Base-by-base conservation (phyloP, 2,888 invertebrate genomes). In the Eupithecia exiguata region DNA sequence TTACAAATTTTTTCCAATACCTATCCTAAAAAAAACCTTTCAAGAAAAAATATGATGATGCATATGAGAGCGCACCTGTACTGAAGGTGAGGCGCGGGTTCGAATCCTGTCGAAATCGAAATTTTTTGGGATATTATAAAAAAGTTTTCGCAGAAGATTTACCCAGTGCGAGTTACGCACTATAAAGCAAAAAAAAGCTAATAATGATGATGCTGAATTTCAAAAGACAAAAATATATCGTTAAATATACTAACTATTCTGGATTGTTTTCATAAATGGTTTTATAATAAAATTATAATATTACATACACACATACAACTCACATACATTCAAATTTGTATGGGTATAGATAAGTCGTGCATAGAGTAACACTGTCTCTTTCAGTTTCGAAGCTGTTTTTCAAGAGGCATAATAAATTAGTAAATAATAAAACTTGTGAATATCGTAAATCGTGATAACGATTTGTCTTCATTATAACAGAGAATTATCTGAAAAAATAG, bases 311-410 rank as follows among this genome's bases (percentile, higher is more conserved):
- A 5, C 21, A 21, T 18, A 14, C 35, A 25, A 36, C 61, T 68
- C 30, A 49, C 49, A 16, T n/a, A 38, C 80, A 85, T 87, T 87
- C 87, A 84, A 87, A 88, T 86, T 86, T 86, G 84, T 86, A 88
- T 84, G 86, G 84, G 73, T 78, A 81, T 88, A 89, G 88, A 84
- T 83, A 87, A 91, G 88, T 88, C 83, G 84, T 88, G 82, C 78
- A 75, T 86, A 86, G 82, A 78, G 81, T 80, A 81, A 83, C 81
- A 76, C 75, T 84, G 75, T 74, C 35, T 38, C 74, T n/a, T 75
- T 76, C 43, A 21, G 36, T 76, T 78, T 67, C 18, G 38, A 30
- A 68, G 71, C 73, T 74, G 68, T 69, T 72, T 78, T 78, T 74
- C 66, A 69, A 78, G 58, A 69, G 70, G 61, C 58, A 67, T 61